Percentiles rank a stretch among this genome's conserved stretches.
Evolutionary conservation across 2,113 vertebrate genomes (phyloP).

Genomic region (Oreochromis spilurus): DNA sequence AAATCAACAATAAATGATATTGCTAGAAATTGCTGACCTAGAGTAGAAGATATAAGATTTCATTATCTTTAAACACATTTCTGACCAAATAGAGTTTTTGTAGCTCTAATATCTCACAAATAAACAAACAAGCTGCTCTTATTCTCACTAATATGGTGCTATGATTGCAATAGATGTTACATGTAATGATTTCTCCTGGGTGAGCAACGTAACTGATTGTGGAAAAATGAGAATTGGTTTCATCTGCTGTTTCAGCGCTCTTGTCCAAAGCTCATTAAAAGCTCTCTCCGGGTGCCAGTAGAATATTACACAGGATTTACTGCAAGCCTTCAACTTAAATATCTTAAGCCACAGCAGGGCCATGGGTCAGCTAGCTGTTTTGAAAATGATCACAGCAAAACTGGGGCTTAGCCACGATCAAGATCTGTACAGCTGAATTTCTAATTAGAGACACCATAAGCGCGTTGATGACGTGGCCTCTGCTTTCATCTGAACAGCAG

Average conservation of each 20-base stretch:
- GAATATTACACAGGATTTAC: slow-evolving; percentile 36
- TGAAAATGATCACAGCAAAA: slow-evolving; percentile 14
- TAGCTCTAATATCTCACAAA: background rate
- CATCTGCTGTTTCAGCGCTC: slow-evolving; percentile 1
- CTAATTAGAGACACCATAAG: slow-evolving; percentile 10
- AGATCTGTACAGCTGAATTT: background rate
- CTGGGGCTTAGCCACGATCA: background rate
- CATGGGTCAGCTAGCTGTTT: slow-evolving; percentile 7
- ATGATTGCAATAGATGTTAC: slow-evolving; percentile 51
- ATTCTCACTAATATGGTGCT: slow-evolving; percentile 3
- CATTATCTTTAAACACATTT: background rate
- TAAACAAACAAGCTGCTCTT: background rate
- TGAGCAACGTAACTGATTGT: slow-evolving; percentile 45
- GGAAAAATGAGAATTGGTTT: slow-evolving; percentile 50
- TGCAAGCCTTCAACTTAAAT: slow-evolving; percentile 7
- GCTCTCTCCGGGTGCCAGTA: background rate
- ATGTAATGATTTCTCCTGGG: slow-evolving; percentile 53
- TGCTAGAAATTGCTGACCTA: background rate
- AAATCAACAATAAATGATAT: background rate
- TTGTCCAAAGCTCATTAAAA: slow-evolving; percentile 39
- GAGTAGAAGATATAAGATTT: background rate
- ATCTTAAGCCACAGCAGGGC: background rate
- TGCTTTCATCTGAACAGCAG: slow-evolving; percentile 24
- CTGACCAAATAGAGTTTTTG: background rate
- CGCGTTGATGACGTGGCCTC: background rate